Evolutionary conservation across 2,113 vertebrate species (phyloP), one percentile per base, ranked within the genome.

Genomic region (Chamaea fasciata): DNA sequence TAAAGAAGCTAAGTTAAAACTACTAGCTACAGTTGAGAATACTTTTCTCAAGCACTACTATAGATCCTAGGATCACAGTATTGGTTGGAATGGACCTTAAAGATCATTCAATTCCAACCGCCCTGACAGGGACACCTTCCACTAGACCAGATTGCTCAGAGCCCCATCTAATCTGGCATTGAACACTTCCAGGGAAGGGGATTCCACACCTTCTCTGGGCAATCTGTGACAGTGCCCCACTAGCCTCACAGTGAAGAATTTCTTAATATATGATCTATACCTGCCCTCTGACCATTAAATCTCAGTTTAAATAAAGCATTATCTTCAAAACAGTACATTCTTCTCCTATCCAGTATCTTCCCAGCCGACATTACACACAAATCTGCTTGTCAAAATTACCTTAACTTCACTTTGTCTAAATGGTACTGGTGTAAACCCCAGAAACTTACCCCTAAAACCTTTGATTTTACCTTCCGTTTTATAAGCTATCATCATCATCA

Each of bases 401-500:
- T 44, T 78, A 50, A 56, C 7, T 78, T 87, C 0, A 0, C 4
- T 82, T 59, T 35, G 7, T 68, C 46, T 67, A 35, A 83, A 59
- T 15, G 73, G 13, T 14, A 31, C 6, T 57, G n/a, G 18, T 74
- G 9, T 65, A 77, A 91, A 76, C 2, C 4, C 33, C 50, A 73
- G 55, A 92, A 92, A 42, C 6, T 41, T 23, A 62, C 2, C 4
- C 20, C 11, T 78, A 35, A 52, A 80, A 23, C 17, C 4, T 67
- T 60, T 67, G 11, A 7, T 56, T 76, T 82, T 70, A 26, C 19
- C 15, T 77, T 74, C 13, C 8, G 13, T 63, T 79, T 79, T 64
- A 52, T 30, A 83, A 89, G 39, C 5, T 52, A 27, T 35, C 53
- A 35, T 17, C 2, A 52, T 41, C 0, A 3, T 44, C 0, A 2